Evolutionary conservation across 2,888 invertebrate species (phyloP).

Genomic region (Perizoma affinitatum): DNA sequence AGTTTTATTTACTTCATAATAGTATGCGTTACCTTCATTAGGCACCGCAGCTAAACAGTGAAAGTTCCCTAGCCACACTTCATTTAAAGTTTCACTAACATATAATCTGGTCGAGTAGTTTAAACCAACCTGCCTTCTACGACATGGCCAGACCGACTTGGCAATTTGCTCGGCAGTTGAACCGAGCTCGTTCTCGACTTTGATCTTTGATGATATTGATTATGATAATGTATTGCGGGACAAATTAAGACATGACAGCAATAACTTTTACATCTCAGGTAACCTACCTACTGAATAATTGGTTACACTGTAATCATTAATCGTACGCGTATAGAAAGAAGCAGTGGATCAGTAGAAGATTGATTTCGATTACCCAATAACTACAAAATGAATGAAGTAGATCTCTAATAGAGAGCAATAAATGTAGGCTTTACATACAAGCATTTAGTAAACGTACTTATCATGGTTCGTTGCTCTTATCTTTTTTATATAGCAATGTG

Average conservation of each 20-base stretch:
- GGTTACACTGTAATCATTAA: conserved; percentile 11
- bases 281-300: conserved; percentile 15
- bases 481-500: neutral
- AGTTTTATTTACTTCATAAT: conserved; percentile 15
- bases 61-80: conserved; percentile 52
- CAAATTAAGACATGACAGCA: conserved; percentile 48
- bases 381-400: too few relatives aligned
- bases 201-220: conserved; percentile 57
- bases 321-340: conserved; percentile 4
- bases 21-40: conserved; percentile 36
- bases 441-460: neutral
- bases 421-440: too few relatives aligned
- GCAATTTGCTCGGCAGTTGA: conserved; percentile 57
- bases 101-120: conserved; percentile 53
- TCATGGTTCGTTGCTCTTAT: conserved; percentile 1
- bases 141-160: conserved; percentile 63
- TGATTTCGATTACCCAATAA: conserved; percentile 3
- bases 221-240: conserved; percentile 46
- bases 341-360: neutral
- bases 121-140: conserved; percentile 42
- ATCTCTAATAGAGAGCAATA: too few relatives aligned
- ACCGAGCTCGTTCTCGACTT: conserved; percentile 54
- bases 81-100: conserved; percentile 67
- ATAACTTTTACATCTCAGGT: conserved; percentile 20
- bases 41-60: conserved; percentile 55